Evolutionary conservation across 1,140 invertebrate genomes (phyloP).

Genomic region (Planococcus citri): DNA sequence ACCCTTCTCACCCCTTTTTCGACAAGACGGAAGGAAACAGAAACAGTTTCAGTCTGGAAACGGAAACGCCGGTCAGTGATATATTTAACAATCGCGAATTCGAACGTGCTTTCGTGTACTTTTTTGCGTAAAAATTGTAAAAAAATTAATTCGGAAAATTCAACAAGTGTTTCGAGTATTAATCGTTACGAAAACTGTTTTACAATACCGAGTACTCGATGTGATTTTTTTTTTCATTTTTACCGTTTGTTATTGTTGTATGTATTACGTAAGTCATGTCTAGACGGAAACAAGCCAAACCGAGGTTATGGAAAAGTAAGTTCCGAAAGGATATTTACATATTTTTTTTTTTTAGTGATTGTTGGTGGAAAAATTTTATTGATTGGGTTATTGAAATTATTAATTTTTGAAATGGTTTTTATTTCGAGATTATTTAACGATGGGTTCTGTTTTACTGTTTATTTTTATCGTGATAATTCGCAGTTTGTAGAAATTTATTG

Average conservation of each 20-base stretch:
- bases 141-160: slow-evolving; percentile 11
- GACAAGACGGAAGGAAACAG: slow-evolving; percentile 9
- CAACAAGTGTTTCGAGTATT: neutral
- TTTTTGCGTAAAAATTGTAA: neutral
- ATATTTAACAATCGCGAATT: slow-evolving; percentile 5
- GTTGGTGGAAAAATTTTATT: no score
- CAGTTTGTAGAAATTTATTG: no score
- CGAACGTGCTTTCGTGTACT: neutral
- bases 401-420: no score
- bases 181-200: neutral
- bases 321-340: no score
- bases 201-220: neutral
- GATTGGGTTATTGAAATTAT: no score
- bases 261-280: no score
- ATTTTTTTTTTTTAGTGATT: neutral
- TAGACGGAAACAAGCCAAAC: slow-evolving; percentile 14
- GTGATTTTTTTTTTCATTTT: neutral
- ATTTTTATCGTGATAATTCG: no score
- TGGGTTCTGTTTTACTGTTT: no score
- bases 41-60: slow-evolving; percentile 16
- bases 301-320: slow-evolving; percentile 13
- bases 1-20: neutral
- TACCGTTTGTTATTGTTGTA: no score
- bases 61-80: slow-evolving; percentile 18
- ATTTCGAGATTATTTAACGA: no score